phyloP scores from a whole-genome alignment of 2,113 vertebrate species.

The Cichladusa arquata region DNA sequence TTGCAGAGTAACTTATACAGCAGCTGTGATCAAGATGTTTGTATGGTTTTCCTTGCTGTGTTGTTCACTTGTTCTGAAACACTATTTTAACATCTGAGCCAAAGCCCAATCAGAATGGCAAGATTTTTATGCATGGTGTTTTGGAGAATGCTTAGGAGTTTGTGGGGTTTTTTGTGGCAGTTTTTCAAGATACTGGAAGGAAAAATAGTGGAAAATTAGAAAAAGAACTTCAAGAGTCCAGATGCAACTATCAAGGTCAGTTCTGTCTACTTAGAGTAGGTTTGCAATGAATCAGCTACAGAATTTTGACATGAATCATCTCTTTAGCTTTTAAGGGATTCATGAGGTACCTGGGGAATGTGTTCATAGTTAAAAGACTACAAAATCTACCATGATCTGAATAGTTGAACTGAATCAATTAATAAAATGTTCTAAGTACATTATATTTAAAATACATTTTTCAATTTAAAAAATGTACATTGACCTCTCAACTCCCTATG shows the following conservation, averaged over 20 bases:
- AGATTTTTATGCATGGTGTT: background rate
- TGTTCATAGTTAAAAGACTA: background rate
- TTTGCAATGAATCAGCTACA: background rate
- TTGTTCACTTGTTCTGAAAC: constrained; percentile 50
- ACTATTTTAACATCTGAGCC: background rate
- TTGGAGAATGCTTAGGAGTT: background rate
- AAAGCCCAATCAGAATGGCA: background rate
- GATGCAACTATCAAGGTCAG: background rate
- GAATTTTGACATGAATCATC: constrained; percentile 7
- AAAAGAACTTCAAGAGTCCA: background rate
- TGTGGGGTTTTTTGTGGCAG: background rate
- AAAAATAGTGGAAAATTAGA: background rate
- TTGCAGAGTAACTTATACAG: background rate
- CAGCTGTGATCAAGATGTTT: constrained; percentile 70
- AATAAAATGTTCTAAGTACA: background rate
- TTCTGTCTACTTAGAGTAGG: background rate
- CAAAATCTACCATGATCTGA: background rate
- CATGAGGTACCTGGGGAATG: constrained; percentile 7
- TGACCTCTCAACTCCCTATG: background rate
- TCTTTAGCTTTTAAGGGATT: background rate
- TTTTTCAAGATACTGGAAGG: background rate
- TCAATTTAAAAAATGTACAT: background rate
- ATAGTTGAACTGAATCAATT: background rate
- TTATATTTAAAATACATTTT: background rate
- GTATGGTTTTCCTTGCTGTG: background rate